Evolutionary conservation across 2,888 invertebrate species (phyloP), one percentile per base, ranked within the genome.

Genomic region (Hedychridium roseum): DNA sequence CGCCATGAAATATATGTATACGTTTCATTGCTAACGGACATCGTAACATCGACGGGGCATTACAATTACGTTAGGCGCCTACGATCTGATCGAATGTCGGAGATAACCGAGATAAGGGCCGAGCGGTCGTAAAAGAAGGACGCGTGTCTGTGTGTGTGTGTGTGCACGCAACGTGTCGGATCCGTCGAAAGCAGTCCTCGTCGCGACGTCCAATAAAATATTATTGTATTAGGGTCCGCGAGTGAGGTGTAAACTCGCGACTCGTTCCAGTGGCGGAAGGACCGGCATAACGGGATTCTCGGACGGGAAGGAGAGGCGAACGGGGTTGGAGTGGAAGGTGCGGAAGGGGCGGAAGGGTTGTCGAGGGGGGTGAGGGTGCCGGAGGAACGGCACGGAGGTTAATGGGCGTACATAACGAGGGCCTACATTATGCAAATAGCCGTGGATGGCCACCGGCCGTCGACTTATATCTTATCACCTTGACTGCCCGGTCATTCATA

Each of bases 401-500:
- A 75, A 74, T 70, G 66, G 73, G 72, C 71, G 73, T 71, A 57
- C 57, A 69, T 73, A 75, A 74, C 72, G 73, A 73, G 73, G 62
- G 65, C 59, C 66, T 66, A 65, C 64, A 75, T 78, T 76, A 77
- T 76, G 76, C 70, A 75, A 74, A 77, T 70, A 57, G 54, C 57
- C 56, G 56, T 48, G 61, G 64, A 68, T 71, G 66, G 63, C 60
- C 65, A 60, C 54, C 60, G 61, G 64, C 64, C 63, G 60, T 59
- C 62, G 57, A 70, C 66, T 74, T 60, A 68, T 66, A 64, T 67
- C 68, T 73, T 73, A 74, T 72, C 71, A 64, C 61, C 61, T 60
- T 58, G 55, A 61, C 67, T 60, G 67, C 43, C 60, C 57, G 54
- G 38, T 55, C 56, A 48, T 61, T 57, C 64, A 46, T 64, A 66